Base-by-base conservation (phyloP, 2,888 invertebrate genomes). In the Agelastica alni region DNA sequence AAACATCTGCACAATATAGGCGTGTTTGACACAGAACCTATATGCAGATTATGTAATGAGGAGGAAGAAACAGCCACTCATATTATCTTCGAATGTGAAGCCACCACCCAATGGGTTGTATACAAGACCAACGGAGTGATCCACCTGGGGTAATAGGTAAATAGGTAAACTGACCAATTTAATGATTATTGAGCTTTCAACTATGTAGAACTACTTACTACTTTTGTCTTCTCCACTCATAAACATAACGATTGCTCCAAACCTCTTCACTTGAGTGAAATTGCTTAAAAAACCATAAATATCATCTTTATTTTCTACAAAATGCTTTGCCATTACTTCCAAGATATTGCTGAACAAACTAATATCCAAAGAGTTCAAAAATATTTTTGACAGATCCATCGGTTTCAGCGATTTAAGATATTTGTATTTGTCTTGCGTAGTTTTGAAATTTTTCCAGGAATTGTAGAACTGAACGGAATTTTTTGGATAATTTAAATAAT, bases 281-380 rank as follows among this genome's bases (percentile, higher is more conserved):
- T 78, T 79, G 39, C 72, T 63, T 5, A 89, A 75, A 69, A 84
- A 85, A 0, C 77, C 72, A 30, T 78, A 75, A 10, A 85, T 70
- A 1, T 75, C 66, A 45, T 77, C 75, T 1, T 75, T 71, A 1
- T 74, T 65, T 55, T 77, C 77, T 31, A 79, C 71, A 62, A 80
- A 81, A 64, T 81, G 71, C 9, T 75, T 73, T 30, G 76, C 76
- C 18, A 85, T 70, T 30, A 80, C 70, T 2, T 73, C 72, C 14
- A 89, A 63, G 47, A 88, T 80, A 31, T 84, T 84, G 3, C 84
- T 83, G 2, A 89, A 78, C 1, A 83, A 78, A 34, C 81, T 78
- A 51, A 82, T 83, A 59, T 89, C 88, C 54, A 89, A 74, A 0
- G 87, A 85, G 63, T 87, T 85, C 68, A 81, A 81, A 72, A 89